Evolutionary conservation across 1,140 invertebrate species (phyloP).

Genomic region (Rhizoglyphus robini): DNA sequence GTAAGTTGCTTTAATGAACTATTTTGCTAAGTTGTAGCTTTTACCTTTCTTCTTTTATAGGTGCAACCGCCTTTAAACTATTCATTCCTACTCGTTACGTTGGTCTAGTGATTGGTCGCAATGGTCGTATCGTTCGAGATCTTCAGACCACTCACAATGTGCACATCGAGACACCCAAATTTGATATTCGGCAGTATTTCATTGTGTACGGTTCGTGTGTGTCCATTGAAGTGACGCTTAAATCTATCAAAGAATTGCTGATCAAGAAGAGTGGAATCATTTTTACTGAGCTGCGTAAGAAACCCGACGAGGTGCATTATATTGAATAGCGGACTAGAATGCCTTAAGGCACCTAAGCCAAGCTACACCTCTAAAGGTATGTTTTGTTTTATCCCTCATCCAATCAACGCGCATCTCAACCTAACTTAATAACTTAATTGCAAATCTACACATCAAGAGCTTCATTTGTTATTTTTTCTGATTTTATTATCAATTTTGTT

Average conservation of each 20-base stretch:
- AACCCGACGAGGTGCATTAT: background rate
- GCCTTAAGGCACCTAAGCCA: too few species aligned
- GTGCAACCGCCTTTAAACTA: background rate
- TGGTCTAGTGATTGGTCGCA: conserved; percentile 7
- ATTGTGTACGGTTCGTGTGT: background rate
- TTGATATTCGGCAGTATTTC: background rate
- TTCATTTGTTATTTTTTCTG: too few species aligned
- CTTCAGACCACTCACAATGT: background rate
- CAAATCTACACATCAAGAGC: too few species aligned
- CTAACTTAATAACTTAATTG: too few species aligned
- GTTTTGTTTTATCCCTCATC: too few species aligned
- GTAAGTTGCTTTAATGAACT: background rate
- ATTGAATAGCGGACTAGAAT: too few species aligned
- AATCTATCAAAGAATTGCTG: background rate
- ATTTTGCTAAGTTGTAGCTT: background rate
- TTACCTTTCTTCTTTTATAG: background rate
- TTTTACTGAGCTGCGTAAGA: background rate
- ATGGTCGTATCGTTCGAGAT: background rate
- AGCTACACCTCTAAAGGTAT: too few species aligned
- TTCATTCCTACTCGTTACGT: background rate
- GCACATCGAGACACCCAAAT: conserved; percentile 8
- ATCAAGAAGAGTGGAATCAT: background rate
- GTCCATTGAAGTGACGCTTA: background rate
- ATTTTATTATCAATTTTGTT: too few species aligned
- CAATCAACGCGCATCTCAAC: too few species aligned